These are phyloP conservation scores for Pardosa pseudoannulata DNA, from an alignment of 2,888 invertebrate genomes.

Conservation along the genomic window DNA sequence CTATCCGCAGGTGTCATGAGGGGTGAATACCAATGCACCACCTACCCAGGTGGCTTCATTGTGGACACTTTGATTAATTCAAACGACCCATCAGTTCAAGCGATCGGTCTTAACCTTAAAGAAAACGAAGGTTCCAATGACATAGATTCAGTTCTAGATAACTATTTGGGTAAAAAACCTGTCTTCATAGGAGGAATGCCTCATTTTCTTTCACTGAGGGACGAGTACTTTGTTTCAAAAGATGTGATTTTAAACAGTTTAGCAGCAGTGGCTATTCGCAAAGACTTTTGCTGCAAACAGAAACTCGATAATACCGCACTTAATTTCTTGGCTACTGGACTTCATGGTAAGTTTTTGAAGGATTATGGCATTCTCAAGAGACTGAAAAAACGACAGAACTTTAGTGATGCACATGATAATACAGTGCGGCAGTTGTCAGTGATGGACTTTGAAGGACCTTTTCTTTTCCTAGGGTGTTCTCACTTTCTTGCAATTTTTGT, in stretches of 20 bases:
- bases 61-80: not conserved
- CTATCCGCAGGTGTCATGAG: not conserved
- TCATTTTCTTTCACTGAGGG: too few species aligned
- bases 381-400: too few species aligned
- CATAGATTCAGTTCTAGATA: not conserved
- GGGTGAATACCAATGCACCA: not conserved
- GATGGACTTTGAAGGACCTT: too few species aligned
- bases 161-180: too few species aligned
- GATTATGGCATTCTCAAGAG: not conserved
- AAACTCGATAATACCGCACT: not conserved
- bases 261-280: not conserved
- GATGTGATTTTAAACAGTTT: not conserved
- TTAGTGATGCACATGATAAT: too few species aligned
- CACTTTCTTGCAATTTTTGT: too few species aligned
- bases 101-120: not conserved
- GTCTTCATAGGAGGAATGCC: too few species aligned
- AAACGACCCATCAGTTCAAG: not conserved
- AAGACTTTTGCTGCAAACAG: not conserved
- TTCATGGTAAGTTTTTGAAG: not conserved
- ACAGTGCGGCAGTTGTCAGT: too few species aligned
- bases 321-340: not conserved
- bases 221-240: not conserved
- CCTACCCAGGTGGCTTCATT: not conserved
- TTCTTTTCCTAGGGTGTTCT: too few species aligned
- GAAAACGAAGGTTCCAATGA: not conserved